phyloP scores from a whole-genome alignment of 2,797 vertebrate species.

The Mus spretus region DNA sequence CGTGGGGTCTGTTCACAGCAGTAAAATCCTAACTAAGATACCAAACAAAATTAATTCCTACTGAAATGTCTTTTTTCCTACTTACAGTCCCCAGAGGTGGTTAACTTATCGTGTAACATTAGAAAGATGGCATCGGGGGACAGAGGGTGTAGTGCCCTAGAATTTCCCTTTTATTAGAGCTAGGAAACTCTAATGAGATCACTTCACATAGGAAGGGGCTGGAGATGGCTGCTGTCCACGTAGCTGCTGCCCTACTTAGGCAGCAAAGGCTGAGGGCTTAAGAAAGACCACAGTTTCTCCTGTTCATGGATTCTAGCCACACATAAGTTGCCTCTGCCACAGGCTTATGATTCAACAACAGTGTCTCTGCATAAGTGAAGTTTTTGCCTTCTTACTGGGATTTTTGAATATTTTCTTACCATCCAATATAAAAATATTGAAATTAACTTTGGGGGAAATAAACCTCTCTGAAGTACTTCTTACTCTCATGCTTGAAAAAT shows the following conservation, averaged over 20 bases:
- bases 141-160: not conserved
- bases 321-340: constrained; percentile 3
- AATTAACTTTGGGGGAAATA: constrained; percentile 70
- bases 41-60: constrained; percentile 58
- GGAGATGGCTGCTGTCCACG: not conserved
- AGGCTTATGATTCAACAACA: not conserved
- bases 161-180: not conserved
- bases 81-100: constrained; percentile 78
- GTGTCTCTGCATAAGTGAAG: not conserved
- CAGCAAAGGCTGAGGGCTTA: constrained; percentile 39
- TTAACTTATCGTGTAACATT: constrained; percentile 69
- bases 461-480: constrained; percentile 68
- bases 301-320: not conserved
- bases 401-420: constrained; percentile 60
- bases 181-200: constrained; percentile 55
- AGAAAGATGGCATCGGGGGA: constrained; percentile 13
- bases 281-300: not conserved
- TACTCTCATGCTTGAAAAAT: constrained; percentile 74
- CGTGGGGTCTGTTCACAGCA: not conserved
- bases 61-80: constrained; percentile 78
- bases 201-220: not conserved
- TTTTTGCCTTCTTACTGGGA: constrained; percentile 20
- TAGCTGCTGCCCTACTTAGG: not conserved
- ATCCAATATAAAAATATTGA: constrained; percentile 62
- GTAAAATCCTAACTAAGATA: not conserved